Percentiles rank a stretch among this genome's conserved stretches.
Evolutionary conservation across 2,888 invertebrate genomes (phyloP).

Genomic region (Pristionchus fissidentatus): DNA sequence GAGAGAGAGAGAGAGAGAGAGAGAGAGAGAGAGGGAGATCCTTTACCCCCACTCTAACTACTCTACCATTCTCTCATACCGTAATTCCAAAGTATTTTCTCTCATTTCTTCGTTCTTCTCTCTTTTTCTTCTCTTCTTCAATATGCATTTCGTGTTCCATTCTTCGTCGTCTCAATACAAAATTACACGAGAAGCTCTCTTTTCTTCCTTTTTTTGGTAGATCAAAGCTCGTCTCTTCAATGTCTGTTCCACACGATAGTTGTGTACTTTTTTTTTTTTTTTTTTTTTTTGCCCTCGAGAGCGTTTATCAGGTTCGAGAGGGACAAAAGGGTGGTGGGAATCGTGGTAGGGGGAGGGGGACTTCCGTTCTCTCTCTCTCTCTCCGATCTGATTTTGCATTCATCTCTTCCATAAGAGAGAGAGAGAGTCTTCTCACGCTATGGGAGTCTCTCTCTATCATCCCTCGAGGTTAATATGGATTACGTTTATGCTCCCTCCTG

Average conservation of each 20-base stretch:
- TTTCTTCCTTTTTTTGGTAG: not conserved
- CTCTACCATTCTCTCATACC: too few relatives aligned
- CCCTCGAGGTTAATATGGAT: conserved; percentile 40
- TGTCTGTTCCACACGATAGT: not conserved
- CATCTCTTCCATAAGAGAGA: conserved; percentile 20
- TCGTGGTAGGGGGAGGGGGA: not conserved
- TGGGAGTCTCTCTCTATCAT: conserved; percentile 27
- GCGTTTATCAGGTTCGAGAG: not conserved
- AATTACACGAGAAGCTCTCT: not conserved
- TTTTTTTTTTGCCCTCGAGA: not conserved
- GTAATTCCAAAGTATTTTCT: too few relatives aligned
- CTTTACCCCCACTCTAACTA: too few relatives aligned
- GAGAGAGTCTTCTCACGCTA: conserved; percentile 29
- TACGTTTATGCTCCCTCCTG: conserved; percentile 10
- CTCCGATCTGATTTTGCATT: conserved; percentile 32
- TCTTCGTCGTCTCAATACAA: not conserved
- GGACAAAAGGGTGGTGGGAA: not conserved
- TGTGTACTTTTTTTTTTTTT: too few relatives aligned
- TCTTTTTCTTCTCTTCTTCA: too few relatives aligned
- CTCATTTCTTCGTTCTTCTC: too few relatives aligned
- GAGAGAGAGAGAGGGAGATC: conserved; percentile 22
- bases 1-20: conserved; percentile 41
- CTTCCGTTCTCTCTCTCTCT: not conserved
- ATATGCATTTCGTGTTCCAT: not conserved
- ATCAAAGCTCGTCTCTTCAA: not conserved